These are phyloP conservation scores for Euphydryas editha DNA, from an alignment of 2,888 invertebrate species.

Conservation along the genomic window DNA sequence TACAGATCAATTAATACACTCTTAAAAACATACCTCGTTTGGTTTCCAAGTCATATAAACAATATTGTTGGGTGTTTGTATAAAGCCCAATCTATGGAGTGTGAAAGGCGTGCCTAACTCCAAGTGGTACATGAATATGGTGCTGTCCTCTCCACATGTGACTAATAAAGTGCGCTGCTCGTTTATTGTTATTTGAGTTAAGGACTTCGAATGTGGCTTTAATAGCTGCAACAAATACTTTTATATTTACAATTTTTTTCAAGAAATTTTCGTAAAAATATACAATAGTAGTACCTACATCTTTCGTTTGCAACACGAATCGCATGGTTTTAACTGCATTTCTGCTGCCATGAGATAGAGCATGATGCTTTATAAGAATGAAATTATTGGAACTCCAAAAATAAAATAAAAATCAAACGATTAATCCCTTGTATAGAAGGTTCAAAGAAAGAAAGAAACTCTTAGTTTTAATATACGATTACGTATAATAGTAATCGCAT, in stretches of 20 bases:
- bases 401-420: too few species aligned
- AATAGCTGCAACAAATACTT: constrained; percentile 63
- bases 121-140: constrained; percentile 87
- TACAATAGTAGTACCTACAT: neutral
- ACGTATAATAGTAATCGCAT: too few species aligned
- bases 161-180: constrained; percentile 82
- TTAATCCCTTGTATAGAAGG: too few species aligned
- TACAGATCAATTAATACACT: neutral
- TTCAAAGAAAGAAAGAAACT: too few species aligned
- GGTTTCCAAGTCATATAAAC: constrained; percentile 88
- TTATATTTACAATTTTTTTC: neutral
- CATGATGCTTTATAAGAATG: too few species aligned
- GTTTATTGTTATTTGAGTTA: constrained; percentile 86
- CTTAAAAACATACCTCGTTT: constrained; percentile 63
- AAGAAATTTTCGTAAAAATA: neutral
- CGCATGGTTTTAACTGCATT: too few species aligned
- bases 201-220: constrained; percentile 87
- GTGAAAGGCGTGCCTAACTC: constrained; percentile 64
- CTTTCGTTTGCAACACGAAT: too few species aligned
- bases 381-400: too few species aligned
- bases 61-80: constrained; percentile 85
- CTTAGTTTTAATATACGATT: too few species aligned
- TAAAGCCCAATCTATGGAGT: constrained; percentile 87
- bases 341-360: too few species aligned
- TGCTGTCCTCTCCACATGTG: constrained; percentile 86